Base-by-base conservation (phyloP, 2,797 vertebrate species). In the Danio kyathit region DNA sequence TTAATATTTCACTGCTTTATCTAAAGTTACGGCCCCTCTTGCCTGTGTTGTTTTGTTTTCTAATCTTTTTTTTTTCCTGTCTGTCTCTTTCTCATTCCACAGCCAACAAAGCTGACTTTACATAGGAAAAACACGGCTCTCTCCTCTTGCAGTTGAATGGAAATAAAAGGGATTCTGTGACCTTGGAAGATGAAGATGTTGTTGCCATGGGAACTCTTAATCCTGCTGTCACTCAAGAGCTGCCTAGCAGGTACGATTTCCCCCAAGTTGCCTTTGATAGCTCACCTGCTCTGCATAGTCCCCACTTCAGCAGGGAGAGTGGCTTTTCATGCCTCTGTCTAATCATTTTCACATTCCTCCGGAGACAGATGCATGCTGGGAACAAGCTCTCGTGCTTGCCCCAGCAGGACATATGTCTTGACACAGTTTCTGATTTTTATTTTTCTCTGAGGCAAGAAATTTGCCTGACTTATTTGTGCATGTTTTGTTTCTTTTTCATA, bases 151-250 rank as follows among this genome's bases (percentile, higher is more conserved):
- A 87, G 87, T 93, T 93, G 91, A 85, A 92, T 91, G 88, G 89
- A 88, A 91, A 92, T 87, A 93, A 86, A 79, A 88, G 87, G 82
- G 63, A 90, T 91, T 94, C 94, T 94, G 94, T 96, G 94, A 95
- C 96, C 94, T 96, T 95, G 94, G 90, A 94, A 95, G 95, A 93
- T 96, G 93, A 96, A 95, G 93, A 96, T 96, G 95, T 87, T 93
- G 96, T 97, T 97, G 94, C 95, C 95, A 96, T 96, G 96, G 96
- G 94, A 96, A 96, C 95, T 96, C 93, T 91, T 96, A 95, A 95
- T 94, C 93, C 94, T 97, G 89, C 95, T 97, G 94, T 95, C 95
- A 94, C 92, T 97, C 95, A 95, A 94, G 91, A 92, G 89, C 88
- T 94, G 93, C 90, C 94, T 94, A 86, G 87, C 95, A 95, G 96